These are phyloP conservation scores for Vulpes ferrilata DNA, from an alignment of 2,113 vertebrate genomes.

Conservation along the genomic window DNA sequence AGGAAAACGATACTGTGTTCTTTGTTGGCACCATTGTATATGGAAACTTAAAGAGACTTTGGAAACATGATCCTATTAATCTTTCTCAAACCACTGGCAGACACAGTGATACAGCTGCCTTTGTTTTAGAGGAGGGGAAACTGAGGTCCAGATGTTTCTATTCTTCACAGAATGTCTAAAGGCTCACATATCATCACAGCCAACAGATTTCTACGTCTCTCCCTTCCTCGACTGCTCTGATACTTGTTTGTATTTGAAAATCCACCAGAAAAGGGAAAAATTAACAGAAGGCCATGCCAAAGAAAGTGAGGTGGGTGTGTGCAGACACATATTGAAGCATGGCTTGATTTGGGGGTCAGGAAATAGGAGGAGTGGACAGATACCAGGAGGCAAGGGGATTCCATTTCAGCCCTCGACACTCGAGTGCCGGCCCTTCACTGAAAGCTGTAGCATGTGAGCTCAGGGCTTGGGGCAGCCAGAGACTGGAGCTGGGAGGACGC, in stretches of 20 bases:
- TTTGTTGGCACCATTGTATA: background rate
- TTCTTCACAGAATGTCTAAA: background rate
- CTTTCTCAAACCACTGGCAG: background rate
- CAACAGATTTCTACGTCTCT: background rate
- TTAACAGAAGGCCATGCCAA: background rate
- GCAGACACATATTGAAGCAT: background rate
- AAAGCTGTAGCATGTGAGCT: background rate
- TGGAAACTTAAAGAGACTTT: conserved; percentile 30
- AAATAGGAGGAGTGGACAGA: background rate
- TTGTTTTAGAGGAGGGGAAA: background rate
- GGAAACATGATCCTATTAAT: background rate
- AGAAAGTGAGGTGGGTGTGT: background rate
- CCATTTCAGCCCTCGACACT: background rate
- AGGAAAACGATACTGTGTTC: conserved; percentile 68
- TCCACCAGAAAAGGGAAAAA: background rate
- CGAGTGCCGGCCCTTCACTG: background rate
- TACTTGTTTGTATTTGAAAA: conserved; percentile 26
- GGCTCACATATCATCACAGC: background rate
- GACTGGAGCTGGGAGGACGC: background rate
- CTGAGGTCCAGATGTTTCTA: background rate
- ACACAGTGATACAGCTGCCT: background rate
- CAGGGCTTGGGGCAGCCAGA: background rate
- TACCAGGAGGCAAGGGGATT: background rate
- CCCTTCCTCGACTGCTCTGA: background rate
- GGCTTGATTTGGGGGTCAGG: background rate